A percentile compares a stretch with the other conserved stretches of the same genome.
Evolutionary conservation across 2,888 invertebrate genomes (phyloP).

Genomic region (Frankliniella intonsa): DNA sequence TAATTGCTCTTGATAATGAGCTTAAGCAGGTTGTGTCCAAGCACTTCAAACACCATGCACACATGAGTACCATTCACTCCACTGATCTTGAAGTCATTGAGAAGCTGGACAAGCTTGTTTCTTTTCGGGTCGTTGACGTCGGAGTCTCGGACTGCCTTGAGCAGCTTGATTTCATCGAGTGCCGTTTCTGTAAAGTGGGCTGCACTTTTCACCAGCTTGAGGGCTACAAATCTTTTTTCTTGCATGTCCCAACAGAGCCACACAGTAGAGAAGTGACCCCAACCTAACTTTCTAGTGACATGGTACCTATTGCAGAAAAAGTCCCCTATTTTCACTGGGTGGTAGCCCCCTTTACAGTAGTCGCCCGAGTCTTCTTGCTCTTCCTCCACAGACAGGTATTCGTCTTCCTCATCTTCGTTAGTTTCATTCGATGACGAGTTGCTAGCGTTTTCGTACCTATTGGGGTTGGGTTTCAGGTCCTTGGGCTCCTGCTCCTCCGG

Average conservation of each 20-base stretch:
- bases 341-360: conserved; percentile 97
- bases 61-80: conserved; percentile 98
- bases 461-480: conserved; percentile 20
- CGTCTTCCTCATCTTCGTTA: conserved; percentile 66
- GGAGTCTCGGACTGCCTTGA: conserved; percentile 90
- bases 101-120: conserved; percentile 93
- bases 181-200: conserved; percentile 99
- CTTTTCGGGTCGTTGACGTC: conserved; percentile 88
- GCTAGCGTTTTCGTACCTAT: conserved; percentile 33
- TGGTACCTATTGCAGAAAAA: conserved; percentile 85
- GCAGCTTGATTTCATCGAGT: conserved; percentile 95
- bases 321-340: conserved; percentile 98
- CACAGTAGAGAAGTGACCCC: conserved; percentile 99
- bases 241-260: conserved; percentile 97
- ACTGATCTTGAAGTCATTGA: conserved; percentile 97
- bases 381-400: conserved; percentile 84
- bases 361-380: conserved; percentile 97
- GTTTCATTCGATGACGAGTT: conserved; percentile 69
- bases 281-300: conserved; percentile 93
- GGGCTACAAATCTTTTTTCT: conserved; percentile 91
- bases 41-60: conserved; percentile 99
- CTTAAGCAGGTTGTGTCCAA: conserved; percentile 96
- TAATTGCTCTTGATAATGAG: conserved; percentile 97
- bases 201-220: conserved; percentile 99
- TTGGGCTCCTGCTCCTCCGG: conserved; percentile 38